Conservation (phyloP, 2,113 vertebrate species). For the Psephotus haematonotus region DNA sequence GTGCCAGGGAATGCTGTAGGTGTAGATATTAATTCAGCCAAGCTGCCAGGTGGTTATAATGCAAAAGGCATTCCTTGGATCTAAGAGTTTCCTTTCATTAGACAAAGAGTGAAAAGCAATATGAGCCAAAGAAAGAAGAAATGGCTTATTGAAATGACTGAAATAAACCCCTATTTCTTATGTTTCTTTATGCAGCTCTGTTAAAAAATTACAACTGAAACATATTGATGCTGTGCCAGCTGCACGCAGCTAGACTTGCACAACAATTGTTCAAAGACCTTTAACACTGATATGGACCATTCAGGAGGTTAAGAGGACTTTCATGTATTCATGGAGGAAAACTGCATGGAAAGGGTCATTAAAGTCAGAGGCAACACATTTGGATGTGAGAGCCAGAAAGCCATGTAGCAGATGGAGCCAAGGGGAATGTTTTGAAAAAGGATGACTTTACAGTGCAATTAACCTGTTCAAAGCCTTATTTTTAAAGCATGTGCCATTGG, state of each 20-base stretch:
- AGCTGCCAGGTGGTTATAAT: neutral
- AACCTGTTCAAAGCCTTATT: neutral
- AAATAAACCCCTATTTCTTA: neutral
- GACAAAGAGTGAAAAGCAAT: neutral
- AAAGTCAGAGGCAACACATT: neutral
- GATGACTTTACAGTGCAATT: neutral
- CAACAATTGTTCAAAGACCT: neutral
- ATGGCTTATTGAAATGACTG: neutral
- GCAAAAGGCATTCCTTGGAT: neutral
- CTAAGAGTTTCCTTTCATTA: neutral
- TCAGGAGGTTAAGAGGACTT: neutral
- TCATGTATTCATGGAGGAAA: neutral
- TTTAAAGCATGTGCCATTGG: neutral
- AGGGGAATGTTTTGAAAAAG: neutral
- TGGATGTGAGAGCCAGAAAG: neutral
- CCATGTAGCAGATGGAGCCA: neutral
- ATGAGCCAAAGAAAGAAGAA: neutral
- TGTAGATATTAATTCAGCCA: neutral
- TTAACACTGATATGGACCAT: neutral
- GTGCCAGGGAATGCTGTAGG: neutral
- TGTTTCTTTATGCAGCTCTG: neutral
- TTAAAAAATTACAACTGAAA: neutral
- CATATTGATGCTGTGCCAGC: too few species aligned
- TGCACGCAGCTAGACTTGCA: neutral
- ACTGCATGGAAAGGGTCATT: neutral